Evolutionary conservation across 1,140 invertebrate genomes (phyloP).

Genomic region (Lordiphosa collinella): DNA sequence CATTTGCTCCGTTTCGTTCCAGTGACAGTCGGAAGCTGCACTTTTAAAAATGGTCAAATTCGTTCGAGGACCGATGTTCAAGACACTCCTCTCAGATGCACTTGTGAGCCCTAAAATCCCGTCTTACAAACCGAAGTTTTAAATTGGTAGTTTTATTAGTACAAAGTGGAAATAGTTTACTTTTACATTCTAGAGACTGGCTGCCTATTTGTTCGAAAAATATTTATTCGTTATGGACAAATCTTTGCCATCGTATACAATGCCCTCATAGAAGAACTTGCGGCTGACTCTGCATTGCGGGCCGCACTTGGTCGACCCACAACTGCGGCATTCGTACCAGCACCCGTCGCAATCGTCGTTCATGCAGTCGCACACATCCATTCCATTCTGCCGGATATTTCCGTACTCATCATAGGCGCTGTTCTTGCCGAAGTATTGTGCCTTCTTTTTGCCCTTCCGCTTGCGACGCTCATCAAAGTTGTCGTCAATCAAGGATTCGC

Average conservation of each 20-base stretch:
- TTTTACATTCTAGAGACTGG: neutral
- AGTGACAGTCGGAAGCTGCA: too few species aligned
- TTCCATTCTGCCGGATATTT: conserved; percentile 47
- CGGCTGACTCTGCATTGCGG: conserved; percentile 62
- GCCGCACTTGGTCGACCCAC: conserved; percentile 61
- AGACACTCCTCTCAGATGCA: too few species aligned
- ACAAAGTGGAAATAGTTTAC: too few species aligned
- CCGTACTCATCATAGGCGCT: conserved; percentile 66
- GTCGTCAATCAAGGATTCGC: conserved; percentile 18
- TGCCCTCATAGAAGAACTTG: conserved; percentile 68
- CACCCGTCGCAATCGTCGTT: conserved; percentile 62
- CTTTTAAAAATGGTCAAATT: too few species aligned
- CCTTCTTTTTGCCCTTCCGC: conserved; percentile 44
- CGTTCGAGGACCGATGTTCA: too few species aligned
- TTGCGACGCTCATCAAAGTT: conserved; percentile 38
- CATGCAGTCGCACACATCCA: conserved; percentile 70
- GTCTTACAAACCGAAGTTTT: too few species aligned
- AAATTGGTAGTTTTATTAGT: too few species aligned
- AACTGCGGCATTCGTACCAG: conserved; percentile 59
- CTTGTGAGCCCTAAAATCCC: too few species aligned
- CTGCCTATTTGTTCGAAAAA: conserved; percentile 1
- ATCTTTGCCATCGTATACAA: conserved; percentile 70
- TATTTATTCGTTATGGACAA: conserved; percentile 48
- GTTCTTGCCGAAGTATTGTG: conserved; percentile 29
- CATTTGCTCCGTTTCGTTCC: too few species aligned